Evolutionary conservation across 2,113 vertebrate species (phyloP).

Genomic region (Oreochromis spilurus): DNA sequence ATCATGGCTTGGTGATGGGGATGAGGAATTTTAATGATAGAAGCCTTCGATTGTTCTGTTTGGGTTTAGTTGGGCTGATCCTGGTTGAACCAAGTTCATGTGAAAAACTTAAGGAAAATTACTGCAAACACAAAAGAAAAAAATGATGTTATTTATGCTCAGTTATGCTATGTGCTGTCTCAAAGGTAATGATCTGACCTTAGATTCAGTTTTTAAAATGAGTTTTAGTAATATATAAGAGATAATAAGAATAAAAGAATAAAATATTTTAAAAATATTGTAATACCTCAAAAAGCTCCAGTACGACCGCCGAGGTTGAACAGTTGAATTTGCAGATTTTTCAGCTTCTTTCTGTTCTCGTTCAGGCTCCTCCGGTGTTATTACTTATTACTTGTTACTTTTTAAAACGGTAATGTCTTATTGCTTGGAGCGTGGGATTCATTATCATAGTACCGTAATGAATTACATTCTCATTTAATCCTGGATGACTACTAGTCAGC

Average conservation of each 20-base stretch:
- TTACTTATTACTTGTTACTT: background rate
- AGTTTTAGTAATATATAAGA: background rate
- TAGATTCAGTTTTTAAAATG: background rate
- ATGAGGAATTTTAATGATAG: background rate
- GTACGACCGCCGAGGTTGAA: background rate
- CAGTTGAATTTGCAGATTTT: background rate
- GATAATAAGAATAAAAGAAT: background rate
- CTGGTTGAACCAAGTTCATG: background rate
- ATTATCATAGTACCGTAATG: background rate
- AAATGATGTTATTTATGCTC: background rate
- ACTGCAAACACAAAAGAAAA: background rate
- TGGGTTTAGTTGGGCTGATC: background rate
- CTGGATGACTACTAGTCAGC: background rate
- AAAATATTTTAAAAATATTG: background rate
- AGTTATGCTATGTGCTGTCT: background rate
- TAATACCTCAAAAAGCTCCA: background rate
- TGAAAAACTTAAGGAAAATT: background rate
- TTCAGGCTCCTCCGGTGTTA: background rate
- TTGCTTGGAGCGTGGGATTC: background rate
- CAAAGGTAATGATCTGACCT: background rate
- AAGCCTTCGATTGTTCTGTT: background rate
- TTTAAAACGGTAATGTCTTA: background rate
- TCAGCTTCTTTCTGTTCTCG: background rate
- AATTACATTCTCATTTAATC: background rate
- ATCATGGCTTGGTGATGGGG: rapidly evolving